Evolutionary conservation across 2,888 invertebrate species (phyloP).

Genomic region (Peribatodes rhomboidaria): DNA sequence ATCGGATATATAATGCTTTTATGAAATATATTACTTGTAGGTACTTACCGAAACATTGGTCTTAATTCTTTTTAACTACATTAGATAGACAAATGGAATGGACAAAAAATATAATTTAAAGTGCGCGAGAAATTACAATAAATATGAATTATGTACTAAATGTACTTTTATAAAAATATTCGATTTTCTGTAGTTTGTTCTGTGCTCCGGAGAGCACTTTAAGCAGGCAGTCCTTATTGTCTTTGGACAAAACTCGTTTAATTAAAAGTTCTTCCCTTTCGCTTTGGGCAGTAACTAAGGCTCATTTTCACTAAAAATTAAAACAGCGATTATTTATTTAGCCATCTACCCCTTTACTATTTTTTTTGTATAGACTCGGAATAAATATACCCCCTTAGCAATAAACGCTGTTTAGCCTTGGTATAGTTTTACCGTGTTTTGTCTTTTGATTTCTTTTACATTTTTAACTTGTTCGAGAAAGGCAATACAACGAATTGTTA

Average conservation of each 20-base stretch:
- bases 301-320: no score
- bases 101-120: not conserved
- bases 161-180: not conserved
- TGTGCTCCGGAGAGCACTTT: slow-evolving; percentile 2
- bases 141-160: not conserved
- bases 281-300: not conserved
- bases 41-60: not conserved
- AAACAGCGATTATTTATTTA: no score
- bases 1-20: no score
- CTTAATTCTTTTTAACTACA: not conserved
- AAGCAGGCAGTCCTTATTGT: not conserved
- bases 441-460: no score
- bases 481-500: no score
- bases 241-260: not conserved
- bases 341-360: no score
- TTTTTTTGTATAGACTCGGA: no score
- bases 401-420: no score
- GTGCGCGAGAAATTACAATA: not conserved
- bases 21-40: not conserved
- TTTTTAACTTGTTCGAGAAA: no score
- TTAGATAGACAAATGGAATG: slow-evolving; percentile 1
- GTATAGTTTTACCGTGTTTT: no score
- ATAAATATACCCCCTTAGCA: no score
- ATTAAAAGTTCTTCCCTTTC: not conserved
- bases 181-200: not conserved